Evolutionary conservation across 2,888 invertebrate species (phyloP), one percentile per base, ranked within the genome.

Genomic region (Cylloceria caligata): DNA sequence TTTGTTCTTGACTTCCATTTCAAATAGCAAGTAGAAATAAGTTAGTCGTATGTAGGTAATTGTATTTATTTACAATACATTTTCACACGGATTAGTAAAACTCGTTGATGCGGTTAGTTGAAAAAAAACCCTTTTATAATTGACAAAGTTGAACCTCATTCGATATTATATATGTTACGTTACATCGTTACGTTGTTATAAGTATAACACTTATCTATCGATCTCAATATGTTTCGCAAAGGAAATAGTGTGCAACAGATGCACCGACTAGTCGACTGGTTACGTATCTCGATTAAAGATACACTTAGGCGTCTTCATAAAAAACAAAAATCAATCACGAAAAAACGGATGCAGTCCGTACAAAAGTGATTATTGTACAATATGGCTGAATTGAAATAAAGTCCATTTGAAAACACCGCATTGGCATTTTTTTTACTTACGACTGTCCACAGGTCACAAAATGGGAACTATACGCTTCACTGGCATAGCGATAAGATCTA

Each of bases 101-200:
- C 42, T 49, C 34, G 2, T 36, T 27, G 62, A 69, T 49, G 19
- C 39, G 21, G 19, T 57, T 39, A 65, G 65, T 74, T 52, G 30
- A 52, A 30, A 64, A 72, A 64, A 49, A 57, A 60, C 68, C 9
- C 39, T 80, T 82, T 77, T 75, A 75, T 81, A 73, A 83, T 75
- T 81, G 75, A 83, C 72, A 55, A 78, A 80, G 81, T 82, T 83
- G 73, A 67, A 78, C 74, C 75, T 55, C 69, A 83, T 69, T 77
- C 74, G 80, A 83, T 84, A 74, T 77, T 80, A 64, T 80, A 80
- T 84, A 82, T 82, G 80, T 84, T 78, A 80, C 67, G 80, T 82
- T 84, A 77, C 77, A 71, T 82, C 71, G 77, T 84, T 82, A 72
- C 77, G 73, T 84, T 76, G 79, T 81, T 74, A 71, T 72, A 83